These are phyloP conservation scores for Lagopus leucura DNA, from an alignment of 2,113 vertebrate genomes.

Conservation along the genomic window DNA sequence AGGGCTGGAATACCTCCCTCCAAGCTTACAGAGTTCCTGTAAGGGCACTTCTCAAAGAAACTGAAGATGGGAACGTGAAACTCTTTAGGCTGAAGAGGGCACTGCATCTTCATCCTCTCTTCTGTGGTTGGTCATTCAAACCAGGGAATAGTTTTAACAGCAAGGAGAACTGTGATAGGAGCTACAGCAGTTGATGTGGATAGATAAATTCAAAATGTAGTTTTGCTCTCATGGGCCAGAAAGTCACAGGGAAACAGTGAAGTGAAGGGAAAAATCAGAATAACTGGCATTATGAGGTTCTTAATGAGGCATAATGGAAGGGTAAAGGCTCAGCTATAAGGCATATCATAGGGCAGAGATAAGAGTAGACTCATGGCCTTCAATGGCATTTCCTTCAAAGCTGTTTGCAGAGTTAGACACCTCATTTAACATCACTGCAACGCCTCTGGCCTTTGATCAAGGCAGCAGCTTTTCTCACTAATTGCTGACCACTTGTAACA, in stretches of 20 bases:
- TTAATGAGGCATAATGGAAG: background rate
- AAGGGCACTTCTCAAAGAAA: background rate
- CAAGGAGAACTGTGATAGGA: background rate
- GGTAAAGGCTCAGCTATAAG: background rate
- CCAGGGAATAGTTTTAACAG: background rate
- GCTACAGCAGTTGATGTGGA: background rate
- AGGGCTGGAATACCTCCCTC: background rate
- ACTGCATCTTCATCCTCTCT: background rate
- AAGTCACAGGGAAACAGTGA: background rate
- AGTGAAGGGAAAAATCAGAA: rapidly evolving
- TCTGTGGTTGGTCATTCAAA: background rate
- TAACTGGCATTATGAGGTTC: background rate
- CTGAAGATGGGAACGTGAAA: background rate
- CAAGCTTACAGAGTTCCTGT: background rate
- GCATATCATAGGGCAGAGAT: background rate
- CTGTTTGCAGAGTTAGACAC: background rate
- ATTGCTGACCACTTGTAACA: rapidly evolving
- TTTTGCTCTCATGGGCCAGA: background rate
- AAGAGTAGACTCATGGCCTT: background rate
- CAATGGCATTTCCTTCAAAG: background rate
- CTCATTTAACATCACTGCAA: background rate
- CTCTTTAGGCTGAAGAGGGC: background rate
- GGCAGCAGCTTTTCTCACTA: background rate
- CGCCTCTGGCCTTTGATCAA: background rate
- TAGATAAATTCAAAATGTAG: background rate